phyloP scores from a whole-genome alignment of 2,113 vertebrate genomes.

The Periophthalmodon schlosseri region DNA sequence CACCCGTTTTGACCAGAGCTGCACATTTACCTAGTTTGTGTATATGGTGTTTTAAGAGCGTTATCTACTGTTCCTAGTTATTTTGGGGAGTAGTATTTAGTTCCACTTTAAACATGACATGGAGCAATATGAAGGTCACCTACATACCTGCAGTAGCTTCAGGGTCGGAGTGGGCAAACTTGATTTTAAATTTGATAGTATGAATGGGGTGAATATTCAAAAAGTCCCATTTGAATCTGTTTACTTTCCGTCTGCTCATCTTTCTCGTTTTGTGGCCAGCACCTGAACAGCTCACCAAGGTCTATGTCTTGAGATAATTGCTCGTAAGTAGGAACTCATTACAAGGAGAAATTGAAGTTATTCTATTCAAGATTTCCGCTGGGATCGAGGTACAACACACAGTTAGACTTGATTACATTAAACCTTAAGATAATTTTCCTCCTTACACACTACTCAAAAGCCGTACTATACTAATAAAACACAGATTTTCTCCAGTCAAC shows the following conservation, averaged over 20 bases:
- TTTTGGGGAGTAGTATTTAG: no score
- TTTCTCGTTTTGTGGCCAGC: constrained; percentile 45
- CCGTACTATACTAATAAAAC: no score
- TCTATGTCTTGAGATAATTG: constrained; percentile 81
- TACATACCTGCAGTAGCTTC: no score
- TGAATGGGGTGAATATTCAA: neutral
- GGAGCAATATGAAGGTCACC: no score
- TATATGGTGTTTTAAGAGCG: no score
- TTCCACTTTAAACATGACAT: no score
- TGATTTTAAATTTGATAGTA: no score
- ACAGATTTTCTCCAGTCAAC: constrained; percentile 37
- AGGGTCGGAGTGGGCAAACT: no score
- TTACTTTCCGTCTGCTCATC: constrained; percentile 12
- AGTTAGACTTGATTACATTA: constrained; percentile 76
- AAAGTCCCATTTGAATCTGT: neutral
- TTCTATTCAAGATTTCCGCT: constrained; percentile 80
- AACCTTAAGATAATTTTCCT: constrained; percentile 55
- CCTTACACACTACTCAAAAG: neutral
- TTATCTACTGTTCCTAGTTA: no score
- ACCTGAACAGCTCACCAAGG: constrained; percentile 62
- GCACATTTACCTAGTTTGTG: no score
- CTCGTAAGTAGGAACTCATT: constrained; percentile 80
- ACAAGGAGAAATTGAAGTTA: constrained; percentile 79
- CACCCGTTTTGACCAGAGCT: no score
- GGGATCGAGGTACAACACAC: constrained; percentile 70